Evolutionary conservation across 2,888 invertebrate genomes (phyloP).

Genomic region (Parnassius orleans): DNA sequence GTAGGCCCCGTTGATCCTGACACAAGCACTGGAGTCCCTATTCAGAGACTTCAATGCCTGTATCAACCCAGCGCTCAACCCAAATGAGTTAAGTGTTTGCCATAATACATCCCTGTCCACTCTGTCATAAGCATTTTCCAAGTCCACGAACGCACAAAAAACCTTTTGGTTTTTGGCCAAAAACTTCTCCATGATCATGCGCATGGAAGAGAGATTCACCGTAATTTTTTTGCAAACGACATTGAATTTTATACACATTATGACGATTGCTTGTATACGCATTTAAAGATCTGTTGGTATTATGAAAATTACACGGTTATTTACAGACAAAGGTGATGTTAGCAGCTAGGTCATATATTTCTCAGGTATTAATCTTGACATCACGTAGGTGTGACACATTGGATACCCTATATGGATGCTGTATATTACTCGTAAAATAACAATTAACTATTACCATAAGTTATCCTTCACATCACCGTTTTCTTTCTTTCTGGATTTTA

Average conservation of each 20-base stretch:
- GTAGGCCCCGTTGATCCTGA: no score
- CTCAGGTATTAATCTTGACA: slow-evolving; percentile 76
- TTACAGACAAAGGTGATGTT: slow-evolving; percentile 72
- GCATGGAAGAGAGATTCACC: slow-evolving; percentile 48
- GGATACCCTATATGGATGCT: slow-evolving; percentile 75
- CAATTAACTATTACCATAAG: slow-evolving; percentile 82
- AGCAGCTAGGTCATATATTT: slow-evolving; percentile 78
- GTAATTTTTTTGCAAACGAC: slow-evolving; percentile 23
- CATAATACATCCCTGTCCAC: no score
- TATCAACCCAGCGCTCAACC: no score
- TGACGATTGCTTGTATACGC: slow-evolving; percentile 7
- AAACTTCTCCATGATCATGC: no score
- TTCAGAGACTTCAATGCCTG: no score
- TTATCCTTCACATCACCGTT: slow-evolving; percentile 83
- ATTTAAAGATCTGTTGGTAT: slow-evolving; percentile 22
- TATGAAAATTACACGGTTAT: slow-evolving; percentile 54
- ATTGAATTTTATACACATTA: slow-evolving; percentile 14
- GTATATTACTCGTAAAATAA: slow-evolving; percentile 70
- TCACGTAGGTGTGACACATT: slow-evolving; percentile 82
- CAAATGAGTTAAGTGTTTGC: no score
- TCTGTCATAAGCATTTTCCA: no score
- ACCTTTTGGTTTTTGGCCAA: no score
- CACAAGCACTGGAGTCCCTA: no score
- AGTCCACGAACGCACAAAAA: no score
- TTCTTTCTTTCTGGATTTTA: slow-evolving; percentile 83